phyloP scores from a whole-genome alignment of 2,113 vertebrate species.

The Misgurnus mizolepis region DNA sequence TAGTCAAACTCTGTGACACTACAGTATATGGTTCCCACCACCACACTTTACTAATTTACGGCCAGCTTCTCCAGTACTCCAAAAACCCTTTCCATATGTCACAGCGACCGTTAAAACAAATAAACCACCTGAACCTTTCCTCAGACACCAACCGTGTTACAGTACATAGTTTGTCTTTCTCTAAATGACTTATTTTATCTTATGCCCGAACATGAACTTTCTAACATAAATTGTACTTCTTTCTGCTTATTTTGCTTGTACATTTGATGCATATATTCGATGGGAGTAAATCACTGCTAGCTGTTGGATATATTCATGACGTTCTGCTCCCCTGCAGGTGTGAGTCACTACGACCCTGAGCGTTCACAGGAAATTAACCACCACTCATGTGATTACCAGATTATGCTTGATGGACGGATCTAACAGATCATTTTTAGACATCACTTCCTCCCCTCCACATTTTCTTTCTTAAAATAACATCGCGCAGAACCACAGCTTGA shows the following conservation, averaged over 20 bases:
- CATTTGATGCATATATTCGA: slow-evolving; percentile 33
- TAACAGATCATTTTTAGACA: slow-evolving; percentile 40
- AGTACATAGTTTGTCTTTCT: slow-evolving; percentile 38
- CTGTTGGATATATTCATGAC: slow-evolving; percentile 35
- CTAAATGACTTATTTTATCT: slow-evolving; percentile 18
- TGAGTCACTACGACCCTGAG: slow-evolving; percentile 36
- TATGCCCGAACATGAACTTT: slow-evolving; percentile 22
- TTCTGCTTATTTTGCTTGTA: slow-evolving; percentile 2
- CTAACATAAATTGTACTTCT: slow-evolving; percentile 29
- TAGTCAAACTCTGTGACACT: background rate
- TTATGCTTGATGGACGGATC: slow-evolving; percentile 50
- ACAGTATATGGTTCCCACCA: background rate
- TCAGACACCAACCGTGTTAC: slow-evolving; percentile 14
- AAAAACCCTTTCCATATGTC: slow-evolving; percentile 61
- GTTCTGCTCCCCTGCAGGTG: slow-evolving; percentile 41
- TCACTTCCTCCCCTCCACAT: slow-evolving; percentile 47
- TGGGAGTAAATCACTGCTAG: slow-evolving; percentile 46
- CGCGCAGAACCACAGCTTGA: slow-evolving; percentile 23
- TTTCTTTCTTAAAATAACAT: slow-evolving; percentile 45
- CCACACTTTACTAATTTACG: slow-evolving; percentile 42
- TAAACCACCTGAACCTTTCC: slow-evolving; percentile 50
- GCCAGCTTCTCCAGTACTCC: slow-evolving; percentile 49
- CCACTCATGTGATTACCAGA: slow-evolving; percentile 57
- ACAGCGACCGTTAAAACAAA: slow-evolving; percentile 49
- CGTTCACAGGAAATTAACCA: slow-evolving; percentile 56